Base-by-base conservation (phyloP, 53 echinoderm and acorn worm species). In the Astropecten irregularis region DNA sequence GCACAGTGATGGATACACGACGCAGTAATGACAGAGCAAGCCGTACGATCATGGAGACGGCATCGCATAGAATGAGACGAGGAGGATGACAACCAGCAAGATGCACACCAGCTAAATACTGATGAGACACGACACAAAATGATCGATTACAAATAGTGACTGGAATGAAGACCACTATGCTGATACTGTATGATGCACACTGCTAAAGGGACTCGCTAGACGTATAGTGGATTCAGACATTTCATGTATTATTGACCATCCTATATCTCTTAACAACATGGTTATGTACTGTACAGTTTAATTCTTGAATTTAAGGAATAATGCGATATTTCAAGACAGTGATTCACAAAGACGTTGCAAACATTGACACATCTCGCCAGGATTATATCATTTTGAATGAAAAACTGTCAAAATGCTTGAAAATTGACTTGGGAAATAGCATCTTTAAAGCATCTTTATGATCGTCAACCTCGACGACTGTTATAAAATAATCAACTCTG, bases 101-200 rank as follows among this genome's bases (percentile, higher is more conserved):
- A n/a, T n/a, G n/a, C n/a, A n/a, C 51, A 16, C 3, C 3, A 3
- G 51, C 14, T 2, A 51, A 19, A 51, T 7, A 3, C 42, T 42
- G 42, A 42, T 8, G 42, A 19, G 11, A 19, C 16, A 16, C 3
- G 53, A 53, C 18, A 19, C 53, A 4, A 25, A 27, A 58, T 58
- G 59, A 58, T 58, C 59, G 59, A 58, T 58, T 58, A 58, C 27
- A 58, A 58, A 58, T 58, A 29, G 5, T 58, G 25, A 29, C 27
- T 58, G 59, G 59, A 9, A 14, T 14, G 8, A 9, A 8, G 14
- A 14, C 8, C 47, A 46, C 14, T 14, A 14, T n/a, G 47, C 47
- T 46, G 47, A 46, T 46, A 46, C 47, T 46, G 8, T 14, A n/a
- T n/a, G n/a, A n/a, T n/a, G 47, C 8, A 46, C 47, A 9, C 47